Percentiles rank a stretch among this genome's conserved stretches.
phyloP scores from a whole-genome alignment of 2,888 invertebrate genomes.

The Alcis repandata region DNA sequence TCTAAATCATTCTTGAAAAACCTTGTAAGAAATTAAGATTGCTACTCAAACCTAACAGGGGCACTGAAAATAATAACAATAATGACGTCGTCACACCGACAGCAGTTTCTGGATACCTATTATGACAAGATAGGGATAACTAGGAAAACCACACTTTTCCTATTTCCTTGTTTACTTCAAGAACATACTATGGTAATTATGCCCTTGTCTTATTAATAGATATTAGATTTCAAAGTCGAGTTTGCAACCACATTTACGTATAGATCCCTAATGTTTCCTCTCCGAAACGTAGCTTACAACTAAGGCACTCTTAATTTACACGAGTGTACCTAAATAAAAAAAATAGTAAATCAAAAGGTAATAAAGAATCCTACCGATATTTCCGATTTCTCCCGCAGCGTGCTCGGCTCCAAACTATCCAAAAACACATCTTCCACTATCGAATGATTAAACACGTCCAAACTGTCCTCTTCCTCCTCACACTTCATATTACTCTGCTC shows the following conservation, averaged over 20 bases:
- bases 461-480: conserved; percentile 76
- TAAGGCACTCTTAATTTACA: too few relatives aligned
- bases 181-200: neutral
- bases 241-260: neutral
- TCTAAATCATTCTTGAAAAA: neutral
- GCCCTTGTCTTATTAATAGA: neutral
- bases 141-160: neutral
- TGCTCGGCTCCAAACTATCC: conserved; percentile 77
- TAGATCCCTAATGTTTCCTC: neutral
- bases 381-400: conserved; percentile 68
- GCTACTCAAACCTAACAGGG: conserved; percentile 8
- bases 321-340: neutral
- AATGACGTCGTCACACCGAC: neutral
- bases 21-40: neutral
- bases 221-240: neutral
- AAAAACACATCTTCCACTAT: conserved; percentile 67
- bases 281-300: neutral
- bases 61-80: neutral
- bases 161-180: conserved; percentile 17
- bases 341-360: neutral
- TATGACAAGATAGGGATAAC: neutral
- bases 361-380: conserved; percentile 59
- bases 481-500: conserved; percentile 72
- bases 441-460: conserved; percentile 72
- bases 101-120: conserved; percentile 12